Base-by-base conservation (phyloP, 2,888 invertebrate species). In the Rhagonycha fulva region DNA sequence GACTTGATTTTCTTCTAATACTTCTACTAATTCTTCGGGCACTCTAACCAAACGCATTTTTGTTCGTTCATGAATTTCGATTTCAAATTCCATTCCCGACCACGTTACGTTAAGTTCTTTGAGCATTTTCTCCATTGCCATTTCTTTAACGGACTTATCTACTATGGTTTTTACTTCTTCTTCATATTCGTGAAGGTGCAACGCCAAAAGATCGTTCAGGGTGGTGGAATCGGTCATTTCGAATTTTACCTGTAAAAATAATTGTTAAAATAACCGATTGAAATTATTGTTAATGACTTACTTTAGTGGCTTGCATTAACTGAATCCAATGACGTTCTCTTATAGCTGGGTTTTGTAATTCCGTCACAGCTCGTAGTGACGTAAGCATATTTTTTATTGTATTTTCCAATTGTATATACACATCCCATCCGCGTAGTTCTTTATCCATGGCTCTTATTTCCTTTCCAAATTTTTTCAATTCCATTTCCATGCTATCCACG, bases 101-200 rank as follows among this genome's bases (percentile, higher is more conserved):
- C 98, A 98, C 0, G 93, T 95, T 4, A 89, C 89, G 76, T 94
- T 92, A 83, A 98, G 89, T 86, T 98, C 98, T 81, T 93, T 94
- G 9, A 98, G 90, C 0, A 94, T 93, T 87, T 98, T 98, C 86
- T 98, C 98, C 97, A 98, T 98, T n/a, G 93, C 94, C 91, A 95
- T 94, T 89, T 98, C 98, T 86, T 98, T 98, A 0, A 97, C 96
- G 0, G 98, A 96, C 87, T 97, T 97, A 85, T 98, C 98, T 0
- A 98, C 98, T 82, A 97, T 97, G 80, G 95, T 95, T 84, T 97
- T 96, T 0, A 97, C 97, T 86, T 98, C 98, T 80, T 98, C 98
- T 88, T 98, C 98, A 85, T 91, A 98, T 83, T 97, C 94, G 87
- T 98, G 97, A 1, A 98, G 90, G 84, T 97, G 94, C 23, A 98